Evolutionary conservation across 2,888 invertebrate genomes (phyloP).

Genomic region (Dicyrtomina minuta): DNA sequence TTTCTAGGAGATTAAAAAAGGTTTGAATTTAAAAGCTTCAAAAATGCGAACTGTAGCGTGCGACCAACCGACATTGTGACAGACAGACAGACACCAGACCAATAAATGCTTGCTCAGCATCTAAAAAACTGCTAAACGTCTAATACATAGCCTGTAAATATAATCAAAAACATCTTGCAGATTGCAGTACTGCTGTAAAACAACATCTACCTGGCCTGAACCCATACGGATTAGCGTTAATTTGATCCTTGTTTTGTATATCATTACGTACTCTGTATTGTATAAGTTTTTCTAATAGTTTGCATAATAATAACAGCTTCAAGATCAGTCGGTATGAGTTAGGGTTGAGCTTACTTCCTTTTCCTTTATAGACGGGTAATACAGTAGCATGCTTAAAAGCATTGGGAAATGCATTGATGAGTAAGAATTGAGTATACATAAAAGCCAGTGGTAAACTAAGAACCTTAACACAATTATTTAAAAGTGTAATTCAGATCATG

Average conservation of each 20-base stretch:
- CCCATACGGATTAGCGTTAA: conserved; percentile 1
- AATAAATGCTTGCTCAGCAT: too few species aligned
- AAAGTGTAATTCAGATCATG: neutral
- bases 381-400: neutral
- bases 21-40: too few species aligned
- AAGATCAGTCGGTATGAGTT: too few species aligned
- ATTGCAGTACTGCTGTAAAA: conserved; percentile 3
- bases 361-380: too few species aligned
- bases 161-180: conserved; percentile 1
- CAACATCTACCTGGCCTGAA: neutral
- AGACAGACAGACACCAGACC: too few species aligned
- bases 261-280: neutral
- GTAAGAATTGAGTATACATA: neutral
- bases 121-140: neutral
- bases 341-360: too few species aligned
- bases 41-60: too few species aligned
- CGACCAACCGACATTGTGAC: too few species aligned
- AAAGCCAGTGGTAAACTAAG: neutral
- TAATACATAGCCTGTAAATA: neutral
- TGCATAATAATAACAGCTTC: too few species aligned
- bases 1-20: too few species aligned
- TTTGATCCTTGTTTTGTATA: neutral
- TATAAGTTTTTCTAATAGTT: neutral
- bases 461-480: neutral
- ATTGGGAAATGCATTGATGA: neutral